Evolutionary conservation across 2,113 vertebrate species (phyloP), one percentile per base, ranked within the genome.

Genomic region (Condylura cristata): DNA sequence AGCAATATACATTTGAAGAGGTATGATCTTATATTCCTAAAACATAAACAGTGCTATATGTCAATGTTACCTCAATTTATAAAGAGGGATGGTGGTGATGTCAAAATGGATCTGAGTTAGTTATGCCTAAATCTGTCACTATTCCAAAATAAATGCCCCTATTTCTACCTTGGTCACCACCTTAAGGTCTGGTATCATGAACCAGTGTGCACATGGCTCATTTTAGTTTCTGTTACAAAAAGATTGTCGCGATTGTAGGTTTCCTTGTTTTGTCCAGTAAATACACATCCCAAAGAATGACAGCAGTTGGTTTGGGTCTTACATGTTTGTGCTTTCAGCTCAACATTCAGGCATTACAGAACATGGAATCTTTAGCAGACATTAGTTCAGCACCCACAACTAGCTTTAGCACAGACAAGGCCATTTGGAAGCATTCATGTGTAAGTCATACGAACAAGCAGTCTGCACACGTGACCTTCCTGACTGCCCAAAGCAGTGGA

Each of bases 31-130:
- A 56, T 22, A 56, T 20, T 56, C 53, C 53, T 56, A 56, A 56
- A 56, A 56, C 53, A 56, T 24, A 56, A 51, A 51, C 20, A 56
- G 53, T 56, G 53, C 20, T 56, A 22, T 56, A 56, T 22, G 22
- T 20, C 20, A 56, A 22, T 53, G 17, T 56, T 56, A 56, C 53
- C 53, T 56, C 53, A 56, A 56, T 56, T 53, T 56, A 56, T 56
- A 24, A 22, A 20, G 7, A 56, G 20, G 53, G 48, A 6, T 53
- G 51, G 53, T 56, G 53, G 53, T 56, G 24, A 60, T 75, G 86
- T 94, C 18, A 91, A 95, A 60, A 87, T 6, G 83, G 37, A 91
- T 66, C 14, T 63, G 22, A 58, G 46, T 70, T 17, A 79, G 17
- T 56, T 53, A 60, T 87, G 44, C n/a, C 17, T 24, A 78, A 82